Evolutionary conservation across 64 coral and sea anemone genomes (phyloP).

Genomic region (Dendrophyllia cribrosa): DNA sequence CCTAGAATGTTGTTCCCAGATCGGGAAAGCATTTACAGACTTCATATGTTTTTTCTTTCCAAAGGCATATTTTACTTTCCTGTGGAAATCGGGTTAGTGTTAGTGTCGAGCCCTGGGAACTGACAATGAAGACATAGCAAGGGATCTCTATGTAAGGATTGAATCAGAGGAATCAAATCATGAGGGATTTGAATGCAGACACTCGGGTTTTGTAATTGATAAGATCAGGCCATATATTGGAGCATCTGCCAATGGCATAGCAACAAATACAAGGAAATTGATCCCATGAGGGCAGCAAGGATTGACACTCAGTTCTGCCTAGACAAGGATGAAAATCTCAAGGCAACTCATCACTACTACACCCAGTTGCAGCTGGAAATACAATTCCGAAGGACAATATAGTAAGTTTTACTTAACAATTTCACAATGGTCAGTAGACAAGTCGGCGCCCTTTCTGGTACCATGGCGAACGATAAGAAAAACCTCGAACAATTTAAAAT

Average conservation of each 20-base stretch:
- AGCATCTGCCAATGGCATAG: constrained; percentile 52
- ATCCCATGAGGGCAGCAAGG: constrained; percentile 10
- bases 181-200: constrained; percentile 19
- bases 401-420: too few relatives aligned
- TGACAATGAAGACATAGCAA: constrained; percentile 58
- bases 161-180: not conserved
- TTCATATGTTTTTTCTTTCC: not conserved
- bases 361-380: constrained; percentile 59
- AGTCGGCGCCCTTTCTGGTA: too few relatives aligned
- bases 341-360: constrained; percentile 53
- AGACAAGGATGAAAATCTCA: constrained; percentile 27
- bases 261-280: constrained; percentile 41
- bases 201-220: constrained; percentile 55
- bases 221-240: not conserved
- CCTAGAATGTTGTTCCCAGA: not conserved
- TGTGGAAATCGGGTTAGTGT: too few relatives aligned
- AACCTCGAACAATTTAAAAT: too few relatives aligned
- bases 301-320: constrained; percentile 46
- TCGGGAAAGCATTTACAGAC: not conserved
- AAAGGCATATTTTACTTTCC: too few relatives aligned
- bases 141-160: constrained; percentile 16
- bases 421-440: too few relatives aligned
- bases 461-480: too few relatives aligned
- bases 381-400: not conserved
- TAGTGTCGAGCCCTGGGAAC: constrained; percentile 4